phyloP scores from a whole-genome alignment of 2,888 invertebrate genomes.

The Ornithoptera alexandrae region DNA sequence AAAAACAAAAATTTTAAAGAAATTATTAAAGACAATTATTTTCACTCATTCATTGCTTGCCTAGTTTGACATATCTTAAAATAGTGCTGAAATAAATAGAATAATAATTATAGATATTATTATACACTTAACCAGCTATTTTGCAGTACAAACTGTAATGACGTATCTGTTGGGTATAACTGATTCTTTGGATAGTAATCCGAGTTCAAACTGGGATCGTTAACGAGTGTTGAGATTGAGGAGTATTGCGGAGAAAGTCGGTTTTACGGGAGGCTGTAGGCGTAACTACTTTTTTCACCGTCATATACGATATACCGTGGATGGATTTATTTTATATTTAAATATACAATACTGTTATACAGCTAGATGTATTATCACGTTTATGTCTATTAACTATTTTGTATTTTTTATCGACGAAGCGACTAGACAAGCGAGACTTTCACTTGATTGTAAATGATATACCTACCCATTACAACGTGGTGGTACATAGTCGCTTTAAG shows the following conservation, averaged over 20 bases:
- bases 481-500: too few species aligned
- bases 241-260: slow-evolving; percentile 27
- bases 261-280: slow-evolving; percentile 14
- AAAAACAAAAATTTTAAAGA: too few species aligned
- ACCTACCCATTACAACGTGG: too few species aligned
- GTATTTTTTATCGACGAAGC: too few species aligned
- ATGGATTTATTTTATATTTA: neutral
- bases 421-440: too few species aligned
- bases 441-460: too few species aligned
- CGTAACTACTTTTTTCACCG: slow-evolving; percentile 21
- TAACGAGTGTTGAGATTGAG: slow-evolving; percentile 15
- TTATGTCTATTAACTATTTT: too few species aligned
- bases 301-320: neutral
- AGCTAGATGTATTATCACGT: too few species aligned
- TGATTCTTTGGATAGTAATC: slow-evolving; percentile 10
- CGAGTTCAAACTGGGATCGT: slow-evolving; percentile 13
- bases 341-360: too few species aligned
- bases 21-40: too few species aligned
- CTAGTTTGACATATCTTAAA: too few species aligned
- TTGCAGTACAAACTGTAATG: neutral
- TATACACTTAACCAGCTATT: neutral
- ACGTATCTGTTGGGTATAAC: neutral
- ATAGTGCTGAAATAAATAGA: neutral
- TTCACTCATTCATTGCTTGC: too few species aligned
- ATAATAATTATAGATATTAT: neutral